These are phyloP conservation scores for Lycaon pictus DNA, from an alignment of 2,113 vertebrate species.

Conservation along the genomic window DNA sequence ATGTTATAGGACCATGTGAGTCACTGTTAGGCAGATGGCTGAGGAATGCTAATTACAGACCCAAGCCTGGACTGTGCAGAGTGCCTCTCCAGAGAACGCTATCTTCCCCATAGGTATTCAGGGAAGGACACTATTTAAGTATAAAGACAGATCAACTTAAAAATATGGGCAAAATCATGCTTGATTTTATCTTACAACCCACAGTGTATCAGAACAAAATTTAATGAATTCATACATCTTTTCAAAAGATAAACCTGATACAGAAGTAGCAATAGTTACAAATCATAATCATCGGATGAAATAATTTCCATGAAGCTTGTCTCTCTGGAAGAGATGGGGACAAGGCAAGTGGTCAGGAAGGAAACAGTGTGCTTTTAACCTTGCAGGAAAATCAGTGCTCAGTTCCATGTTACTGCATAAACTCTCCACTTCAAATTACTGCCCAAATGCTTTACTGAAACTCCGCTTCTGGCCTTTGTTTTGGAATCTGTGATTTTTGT, in stretches of 20 bases:
- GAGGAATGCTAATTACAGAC: slow-evolving; percentile 54
- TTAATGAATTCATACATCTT: neutral
- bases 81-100: neutral
- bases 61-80: neutral
- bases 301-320: neutral
- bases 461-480: slow-evolving; percentile 88
- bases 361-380: slow-evolving; percentile 45
- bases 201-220: slow-evolving; percentile 46
- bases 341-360: slow-evolving; percentile 12
- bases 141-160: neutral
- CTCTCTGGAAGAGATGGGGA: neutral
- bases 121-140: neutral
- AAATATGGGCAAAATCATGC: neutral
- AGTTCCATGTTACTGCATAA: neutral
- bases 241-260: slow-evolving; percentile 9
- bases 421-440: slow-evolving; percentile 75
- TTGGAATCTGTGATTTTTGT: slow-evolving; percentile 77
- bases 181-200: slow-evolving; percentile 36
- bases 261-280: neutral
- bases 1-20: neutral
- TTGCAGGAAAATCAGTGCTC: neutral
- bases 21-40: neutral
- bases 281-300: slow-evolving; percentile 1
- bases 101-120: neutral
- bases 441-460: slow-evolving; percentile 87